A percentile compares a stretch with the other conserved stretches of the same genome.
phyloP scores from a whole-genome alignment of 2,797 vertebrate species.

The Myripristis murdjan region DNA sequence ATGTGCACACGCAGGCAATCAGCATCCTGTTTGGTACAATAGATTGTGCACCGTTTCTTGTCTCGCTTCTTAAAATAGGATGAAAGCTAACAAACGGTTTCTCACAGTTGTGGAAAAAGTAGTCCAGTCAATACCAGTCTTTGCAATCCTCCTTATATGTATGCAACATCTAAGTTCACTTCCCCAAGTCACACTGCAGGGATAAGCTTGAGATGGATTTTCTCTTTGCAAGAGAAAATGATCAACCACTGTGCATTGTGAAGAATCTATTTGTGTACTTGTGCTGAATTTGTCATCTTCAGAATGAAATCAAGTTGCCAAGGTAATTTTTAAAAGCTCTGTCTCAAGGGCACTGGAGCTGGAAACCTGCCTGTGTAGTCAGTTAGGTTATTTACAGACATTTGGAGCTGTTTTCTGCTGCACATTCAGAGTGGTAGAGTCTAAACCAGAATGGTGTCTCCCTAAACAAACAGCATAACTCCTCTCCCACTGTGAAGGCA shows the following conservation, averaged over 20 bases:
- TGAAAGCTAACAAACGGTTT: background rate
- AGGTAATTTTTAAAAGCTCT: conserved; percentile 35
- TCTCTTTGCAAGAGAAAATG: conserved; percentile 25
- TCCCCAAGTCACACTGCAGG: background rate
- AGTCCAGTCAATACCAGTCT: background rate
- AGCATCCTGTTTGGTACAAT: conserved; percentile 1
- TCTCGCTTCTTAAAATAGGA: conserved; percentile 7
- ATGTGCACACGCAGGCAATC: background rate
- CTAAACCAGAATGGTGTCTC: conserved; percentile 33
- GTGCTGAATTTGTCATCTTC: conserved; percentile 41
- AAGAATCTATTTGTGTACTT: conserved; percentile 20
- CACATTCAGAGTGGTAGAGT: conserved; percentile 42
- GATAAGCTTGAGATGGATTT: background rate
- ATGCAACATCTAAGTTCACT: conserved; percentile 5
- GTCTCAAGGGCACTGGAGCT: conserved; percentile 35
- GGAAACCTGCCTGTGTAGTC: conserved; percentile 21
- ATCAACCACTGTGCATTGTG: conserved; percentile 10
- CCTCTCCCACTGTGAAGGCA: conserved; percentile 33
- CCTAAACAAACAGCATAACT: conserved; percentile 48
- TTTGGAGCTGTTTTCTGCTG: conserved; percentile 35
- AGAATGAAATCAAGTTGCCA: conserved; percentile 37
- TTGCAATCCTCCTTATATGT: background rate
- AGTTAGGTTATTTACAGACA: conserved; percentile 41
- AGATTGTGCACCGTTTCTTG: background rate
- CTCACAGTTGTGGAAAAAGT: background rate